Base-by-base conservation (phyloP, 1,140 invertebrate genomes). In the Dendrolimus kikuchii region DNA sequence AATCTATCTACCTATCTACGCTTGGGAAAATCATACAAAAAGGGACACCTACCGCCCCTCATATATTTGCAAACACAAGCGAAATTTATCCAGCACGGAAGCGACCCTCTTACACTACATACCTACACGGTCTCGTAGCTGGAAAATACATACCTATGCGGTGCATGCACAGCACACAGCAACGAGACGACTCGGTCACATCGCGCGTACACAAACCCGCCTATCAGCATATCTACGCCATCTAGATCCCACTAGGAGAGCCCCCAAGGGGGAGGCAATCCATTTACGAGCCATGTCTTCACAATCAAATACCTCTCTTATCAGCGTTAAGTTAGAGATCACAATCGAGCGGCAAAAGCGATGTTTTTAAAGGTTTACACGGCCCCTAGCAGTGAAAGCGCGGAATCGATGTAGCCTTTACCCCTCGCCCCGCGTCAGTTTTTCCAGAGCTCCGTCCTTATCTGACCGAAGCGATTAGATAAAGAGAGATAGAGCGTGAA, bases 401-500 rank as follows among this genome's bases (percentile, higher is more conserved):
- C 82, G 81, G 79, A 86, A 86, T 86, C 82, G 82, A 86, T 86
- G 82, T 86, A 86, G 82, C 81, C 82, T 86, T 84, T 80, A 82
- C 82, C 77, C 80, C 82, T 70, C 81, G 61, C 76, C 74, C 82
- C 82, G 76, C 82, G 60, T 74, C 82, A 80, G 82, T 86, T 86
- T 86, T 86, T 84, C 83, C 81, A 80, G 79, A 73, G 73, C 72
- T 84, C 81, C 77, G 82, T 86, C 82, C 81, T 86, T 86, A 86
- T 86, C 82, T 78, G 82, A 78, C 82, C 72, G 68, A 56, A 56
- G 74, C 78, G 81, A 86, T 86, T 86, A 86, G 83, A 86, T 86
- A 86, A 86, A 81, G 83, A 86, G 77, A 86, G 83, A 86, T 86
- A 86, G 78, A 84, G 83, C 81, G 79, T 86, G 81, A 86, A 86